Conservation (phyloP, 2,113 vertebrate genomes). For the Dipodomys ordii region DNA sequence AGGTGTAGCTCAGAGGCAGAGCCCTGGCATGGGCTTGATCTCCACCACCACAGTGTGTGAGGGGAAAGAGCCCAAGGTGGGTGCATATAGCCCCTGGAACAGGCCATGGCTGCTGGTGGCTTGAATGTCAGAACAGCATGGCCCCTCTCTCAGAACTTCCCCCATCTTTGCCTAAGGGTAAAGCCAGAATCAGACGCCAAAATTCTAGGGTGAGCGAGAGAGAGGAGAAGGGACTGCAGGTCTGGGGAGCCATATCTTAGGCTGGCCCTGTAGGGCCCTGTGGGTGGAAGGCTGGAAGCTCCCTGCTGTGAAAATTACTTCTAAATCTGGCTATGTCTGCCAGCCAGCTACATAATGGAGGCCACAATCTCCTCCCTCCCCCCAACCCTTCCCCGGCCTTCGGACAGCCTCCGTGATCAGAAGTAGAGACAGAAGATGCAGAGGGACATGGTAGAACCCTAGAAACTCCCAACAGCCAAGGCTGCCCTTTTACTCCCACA, state of each 20-base stretch:
- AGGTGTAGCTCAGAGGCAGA: too few species aligned
- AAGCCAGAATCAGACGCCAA: conserved; percentile 17
- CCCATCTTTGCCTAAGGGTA: conserved; percentile 14
- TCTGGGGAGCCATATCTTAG: conserved; percentile 65
- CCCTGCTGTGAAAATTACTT: conserved; percentile 85
- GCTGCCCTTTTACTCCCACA: conserved; percentile 3
- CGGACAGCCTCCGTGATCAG: conserved; percentile 34
- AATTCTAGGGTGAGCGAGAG: conserved; percentile 3
- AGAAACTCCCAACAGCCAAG: neutral
- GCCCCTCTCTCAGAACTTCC: neutral
- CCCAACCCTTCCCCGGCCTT: neutral
- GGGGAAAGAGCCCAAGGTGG: neutral
- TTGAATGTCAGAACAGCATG: neutral
- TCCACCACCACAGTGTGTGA: neutral
- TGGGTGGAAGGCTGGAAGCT: conserved; percentile 78
- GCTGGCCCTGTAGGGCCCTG: conserved; percentile 57
- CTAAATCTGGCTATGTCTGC: conserved; percentile 82
- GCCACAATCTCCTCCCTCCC: conserved; percentile 28
- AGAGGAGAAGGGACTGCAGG: neutral
- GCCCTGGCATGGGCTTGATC: neutral
- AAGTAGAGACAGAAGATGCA: neutral
- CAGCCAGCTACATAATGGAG: conserved; percentile 66
- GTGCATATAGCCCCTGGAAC: neutral
- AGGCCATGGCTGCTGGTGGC: neutral
- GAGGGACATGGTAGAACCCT: neutral